Base-by-base conservation (phyloP, 2,888 invertebrate genomes). In the Agonopterix alstromeriana region DNA sequence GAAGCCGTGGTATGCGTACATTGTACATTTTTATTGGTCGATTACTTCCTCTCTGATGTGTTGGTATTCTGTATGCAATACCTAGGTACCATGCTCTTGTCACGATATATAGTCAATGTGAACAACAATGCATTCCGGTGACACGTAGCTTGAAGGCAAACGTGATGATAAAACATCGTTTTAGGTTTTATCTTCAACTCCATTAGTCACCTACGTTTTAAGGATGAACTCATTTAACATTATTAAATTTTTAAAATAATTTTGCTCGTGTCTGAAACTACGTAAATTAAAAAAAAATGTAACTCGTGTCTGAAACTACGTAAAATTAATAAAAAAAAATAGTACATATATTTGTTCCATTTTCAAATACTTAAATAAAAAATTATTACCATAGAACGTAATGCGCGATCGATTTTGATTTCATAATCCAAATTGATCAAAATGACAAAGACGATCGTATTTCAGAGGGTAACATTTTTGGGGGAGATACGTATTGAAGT, bases 401-500 rank as follows among this genome's bases (percentile, higher is more conserved):
- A 38, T 2, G 9, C 8, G 9, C 27, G 38, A 9, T 9, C 38
- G 38, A 9, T 38, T 38, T 38, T 38, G 38, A n/a, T n/a, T 38
- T 9, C 4, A 38, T 8, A n/a, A 9, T 38, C n/a, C 10, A 10
- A 10, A 38, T n/a, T 36, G 42, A 17, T 50, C 51, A 51, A 52
- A 52, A 48, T 49, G 46, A 53, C 46, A 42, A 49, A 46, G 44
- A 8, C 45, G 49, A 12, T 49, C 49, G 43, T 47, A 45, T 49
- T 47, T 43, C 10, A 41, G 49, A 56, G 57, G 56, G 54, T 52
- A 52, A 47, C 36, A 46, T 48, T 48, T 50, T 48, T 48, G 55
- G 57, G 55, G 49, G 53, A 55, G 47, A 42, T 12, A 45, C 43
- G 3, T 38, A 38, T 9, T 10, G 3, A 36, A 3, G 38, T n/a